Evolutionary conservation across 2,888 invertebrate genomes (phyloP).

Genomic region (Zelleria hepariella): DNA sequence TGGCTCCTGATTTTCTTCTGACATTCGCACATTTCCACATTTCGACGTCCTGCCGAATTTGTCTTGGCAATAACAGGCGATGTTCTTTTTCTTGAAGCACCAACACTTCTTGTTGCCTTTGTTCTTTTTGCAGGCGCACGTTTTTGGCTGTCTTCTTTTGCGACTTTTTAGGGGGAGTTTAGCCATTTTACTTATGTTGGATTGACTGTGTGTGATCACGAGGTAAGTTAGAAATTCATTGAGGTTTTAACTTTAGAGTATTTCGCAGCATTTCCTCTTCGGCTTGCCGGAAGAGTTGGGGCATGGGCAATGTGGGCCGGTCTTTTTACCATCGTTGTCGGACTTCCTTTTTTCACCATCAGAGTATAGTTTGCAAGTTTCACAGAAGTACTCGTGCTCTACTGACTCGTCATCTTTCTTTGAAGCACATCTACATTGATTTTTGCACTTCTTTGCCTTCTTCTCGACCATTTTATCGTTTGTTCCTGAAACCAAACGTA

Average conservation of each 20-base stretch:
- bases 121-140: background rate
- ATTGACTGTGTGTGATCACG: no score
- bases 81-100: background rate
- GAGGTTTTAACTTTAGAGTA: background rate
- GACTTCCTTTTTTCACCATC: background rate
- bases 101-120: background rate
- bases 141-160: background rate
- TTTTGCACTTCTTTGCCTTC: background rate
- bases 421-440: background rate
- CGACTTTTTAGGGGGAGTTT: background rate
- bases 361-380: background rate
- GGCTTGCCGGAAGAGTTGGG: background rate
- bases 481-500: background rate
- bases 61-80: background rate
- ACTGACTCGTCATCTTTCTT: background rate
- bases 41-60: background rate
- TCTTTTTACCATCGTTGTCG: background rate
- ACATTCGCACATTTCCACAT: background rate
- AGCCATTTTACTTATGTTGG: no score
- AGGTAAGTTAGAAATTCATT: no score
- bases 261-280: background rate
- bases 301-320: background rate
- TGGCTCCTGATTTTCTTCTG: background rate
- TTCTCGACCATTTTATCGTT: background rate
- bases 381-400: background rate